A percentile compares a stretch with the other conserved stretches of the same genome.
Conservation (phyloP, 1,140 invertebrate genomes). For the Cryptotermes secundus region DNA sequence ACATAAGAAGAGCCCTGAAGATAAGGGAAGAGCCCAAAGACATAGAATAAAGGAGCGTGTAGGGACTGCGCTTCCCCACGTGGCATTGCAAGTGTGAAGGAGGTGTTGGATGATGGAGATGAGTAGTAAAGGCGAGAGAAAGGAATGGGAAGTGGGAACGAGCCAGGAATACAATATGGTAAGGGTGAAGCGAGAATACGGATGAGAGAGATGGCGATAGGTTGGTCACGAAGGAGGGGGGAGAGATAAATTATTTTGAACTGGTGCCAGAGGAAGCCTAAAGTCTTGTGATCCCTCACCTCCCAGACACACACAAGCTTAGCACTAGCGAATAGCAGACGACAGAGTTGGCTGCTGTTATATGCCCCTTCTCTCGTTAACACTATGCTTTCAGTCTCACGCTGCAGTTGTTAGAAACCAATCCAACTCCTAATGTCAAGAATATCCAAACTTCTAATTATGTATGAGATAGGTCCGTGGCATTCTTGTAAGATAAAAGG, state of each 20-base stretch:
- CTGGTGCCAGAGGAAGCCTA: neutral
- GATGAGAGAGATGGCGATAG: neutral
- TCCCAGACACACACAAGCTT: neutral
- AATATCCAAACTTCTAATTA: too few species aligned
- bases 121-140: neutral
- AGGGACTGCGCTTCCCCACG: neutral
- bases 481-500: too few species aligned
- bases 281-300: neutral
- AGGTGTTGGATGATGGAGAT: neutral
- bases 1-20: neutral
- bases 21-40: neutral
- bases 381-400: neutral
- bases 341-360: neutral
- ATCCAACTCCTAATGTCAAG: too few species aligned
- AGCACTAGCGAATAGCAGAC: neutral
- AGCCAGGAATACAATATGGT: slow-evolving; percentile 2
- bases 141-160: neutral
- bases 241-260: slow-evolving; percentile 10
- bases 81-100: neutral
- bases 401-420: neutral
- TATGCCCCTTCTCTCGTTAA: neutral
- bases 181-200: neutral
- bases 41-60: neutral
- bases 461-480: too few species aligned
- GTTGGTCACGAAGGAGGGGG: neutral